phyloP scores from a whole-genome alignment of 2,797 vertebrate species.

The Aldrovandia affinis region DNA sequence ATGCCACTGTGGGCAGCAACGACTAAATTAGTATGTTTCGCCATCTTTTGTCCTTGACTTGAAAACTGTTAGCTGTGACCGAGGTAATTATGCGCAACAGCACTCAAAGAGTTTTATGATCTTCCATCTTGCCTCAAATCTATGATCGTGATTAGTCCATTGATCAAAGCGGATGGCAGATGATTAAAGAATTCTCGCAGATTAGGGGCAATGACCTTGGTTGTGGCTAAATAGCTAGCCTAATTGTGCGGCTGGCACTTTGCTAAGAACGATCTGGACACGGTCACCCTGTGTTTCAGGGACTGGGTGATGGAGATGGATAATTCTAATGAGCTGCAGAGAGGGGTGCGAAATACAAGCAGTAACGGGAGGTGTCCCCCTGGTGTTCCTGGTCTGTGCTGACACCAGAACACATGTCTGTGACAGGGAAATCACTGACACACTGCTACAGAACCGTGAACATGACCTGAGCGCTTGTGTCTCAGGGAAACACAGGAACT shows the following conservation, averaged over 20 bases:
- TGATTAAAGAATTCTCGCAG: background rate
- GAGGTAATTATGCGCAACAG: background rate
- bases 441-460: background rate
- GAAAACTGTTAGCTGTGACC: background rate
- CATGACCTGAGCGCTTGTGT: slow-evolving; percentile 50
- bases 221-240: background rate
- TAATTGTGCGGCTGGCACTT: background rate
- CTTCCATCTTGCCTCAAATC: background rate
- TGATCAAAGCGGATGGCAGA: background rate
- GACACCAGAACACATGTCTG: background rate
- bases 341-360: background rate
- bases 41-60: background rate
- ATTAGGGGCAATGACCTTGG: background rate
- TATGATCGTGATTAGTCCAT: background rate
- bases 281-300: background rate
- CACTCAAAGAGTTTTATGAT: background rate
- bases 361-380: background rate
- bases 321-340: slow-evolving; percentile 5
- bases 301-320: background rate
- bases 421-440: background rate
- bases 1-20: background rate
- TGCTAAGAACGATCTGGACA: background rate
- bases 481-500: slow-evolving; percentile 53
- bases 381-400: background rate
- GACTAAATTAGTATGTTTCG: background rate